A percentile compares a stretch with the other conserved stretches of the same genome.
phyloP scores from a whole-genome alignment of 2,113 vertebrate species.

The Oncorhynchus nerka region DNA sequence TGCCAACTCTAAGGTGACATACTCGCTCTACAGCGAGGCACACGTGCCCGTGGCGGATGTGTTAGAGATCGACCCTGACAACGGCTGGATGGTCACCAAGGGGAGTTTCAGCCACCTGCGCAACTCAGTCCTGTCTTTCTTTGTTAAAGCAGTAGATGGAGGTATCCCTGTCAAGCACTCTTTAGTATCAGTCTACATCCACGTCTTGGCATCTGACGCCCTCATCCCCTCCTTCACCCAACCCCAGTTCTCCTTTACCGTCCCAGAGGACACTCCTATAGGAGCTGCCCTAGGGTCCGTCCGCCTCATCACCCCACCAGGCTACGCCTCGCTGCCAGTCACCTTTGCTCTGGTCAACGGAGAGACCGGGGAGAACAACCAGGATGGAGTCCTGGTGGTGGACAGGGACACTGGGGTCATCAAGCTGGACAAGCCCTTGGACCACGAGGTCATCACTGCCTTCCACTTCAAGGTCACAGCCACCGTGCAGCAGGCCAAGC shows the following conservation, averaged over 20 bases:
- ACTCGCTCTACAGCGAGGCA: conserved; percentile 93
- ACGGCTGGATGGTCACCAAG: conserved; percentile 97
- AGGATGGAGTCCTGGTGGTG: conserved; percentile 83
- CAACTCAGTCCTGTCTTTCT: conserved; percentile 92
- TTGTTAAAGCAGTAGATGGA: conserved; percentile 94
- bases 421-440: conserved; percentile 90
- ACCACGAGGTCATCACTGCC: conserved; percentile 79
- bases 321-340: conserved; percentile 59
- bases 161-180: conserved; percentile 87
- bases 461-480: conserved; percentile 90
- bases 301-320: conserved; percentile 69
- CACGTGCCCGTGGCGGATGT: conserved; percentile 85
- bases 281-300: conserved; percentile 85
- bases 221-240: conserved; percentile 86
- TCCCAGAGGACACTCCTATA: conserved; percentile 86
- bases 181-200: conserved; percentile 91
- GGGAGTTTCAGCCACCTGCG: conserved; percentile 86
- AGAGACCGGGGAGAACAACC: conserved; percentile 85
- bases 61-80: conserved; percentile 95
- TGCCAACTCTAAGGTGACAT: conserved; percentile 86
- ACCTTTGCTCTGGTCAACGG: conserved; percentile 84
- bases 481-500: conserved; percentile 79
- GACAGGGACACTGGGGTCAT: conserved; percentile 87
- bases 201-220: conserved; percentile 85
- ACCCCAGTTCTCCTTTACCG: conserved; percentile 84